Evolutionary conservation across 2,113 vertebrate genomes (phyloP), one percentile per base, ranked within the genome.

Genomic region (Formicarius rufipectus): DNA sequence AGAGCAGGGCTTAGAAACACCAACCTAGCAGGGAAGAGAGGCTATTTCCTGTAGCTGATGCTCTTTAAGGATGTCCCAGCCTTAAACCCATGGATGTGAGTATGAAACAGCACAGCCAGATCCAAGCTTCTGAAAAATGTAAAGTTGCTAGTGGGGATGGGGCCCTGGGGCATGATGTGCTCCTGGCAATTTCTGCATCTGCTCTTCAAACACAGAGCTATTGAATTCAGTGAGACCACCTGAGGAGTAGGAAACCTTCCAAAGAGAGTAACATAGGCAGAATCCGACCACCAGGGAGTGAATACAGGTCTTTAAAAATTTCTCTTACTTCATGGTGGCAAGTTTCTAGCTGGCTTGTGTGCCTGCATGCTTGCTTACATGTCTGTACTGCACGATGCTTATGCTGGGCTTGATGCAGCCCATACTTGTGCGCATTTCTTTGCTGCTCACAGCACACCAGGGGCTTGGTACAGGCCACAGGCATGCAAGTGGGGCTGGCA

Each of bases 291-390:
- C 42, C 14, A 66, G 23, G 23, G 58, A 84, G 76, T 60, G 56
- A 75, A 96, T 88, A 89, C 1, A 44, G 30, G 28, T 59, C 74
- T 82, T 58, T 60, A 77, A 77, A 92, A 88, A 17, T 68, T 25
- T 21, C 59, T 56, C 37, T 92, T 23, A 1, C 53, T 53, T 17
- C 20, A 30, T 49, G 49, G n/a, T 39, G 37, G 81, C 60, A 56
- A 40, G 44, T 86, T 88, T 91, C 71, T 81, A 9, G 0, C 28
- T 31, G 40, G 4, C 27, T 80, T 31, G 17, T 49, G 18, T 1
- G 4, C n/a, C 40, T 28, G 18, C 35, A 24, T 2, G 2, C 31
- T 59, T 12, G 5, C 37, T 56, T 0, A 0, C 1, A 0, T 0
- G 20, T 33, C n/a, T 18, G 18, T 28, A 18, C 25, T 9, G 40